Conservation (phyloP, 92 coral and sea anemone genomes). For the Meandrina meandrites region DNA sequence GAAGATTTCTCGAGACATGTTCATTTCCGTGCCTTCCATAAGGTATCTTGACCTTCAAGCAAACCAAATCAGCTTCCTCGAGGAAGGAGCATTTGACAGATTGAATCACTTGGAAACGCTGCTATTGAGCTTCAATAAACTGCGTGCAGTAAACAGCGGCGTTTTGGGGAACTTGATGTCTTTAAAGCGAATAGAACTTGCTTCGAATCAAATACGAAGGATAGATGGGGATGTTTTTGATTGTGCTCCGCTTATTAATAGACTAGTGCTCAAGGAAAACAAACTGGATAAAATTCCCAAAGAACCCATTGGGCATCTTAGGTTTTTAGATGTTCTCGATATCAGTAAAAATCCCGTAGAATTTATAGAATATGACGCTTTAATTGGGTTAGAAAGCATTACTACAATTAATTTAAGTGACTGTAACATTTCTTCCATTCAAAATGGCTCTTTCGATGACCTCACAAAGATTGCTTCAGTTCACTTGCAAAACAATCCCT, state of each 20-base stretch:
- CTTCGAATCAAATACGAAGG: constrained; percentile 45
- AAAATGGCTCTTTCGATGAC: constrained; percentile 38
- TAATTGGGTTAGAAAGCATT: constrained; percentile 42
- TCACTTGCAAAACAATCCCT: constrained; percentile 55
- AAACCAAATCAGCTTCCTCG: constrained; percentile 48
- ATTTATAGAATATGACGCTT: constrained; percentile 50
- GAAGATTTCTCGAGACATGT: constrained; percentile 48
- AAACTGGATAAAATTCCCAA: constrained; percentile 41
- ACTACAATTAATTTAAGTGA: constrained; percentile 38
- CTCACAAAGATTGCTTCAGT: constrained; percentile 34
- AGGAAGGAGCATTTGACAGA: constrained; percentile 70
- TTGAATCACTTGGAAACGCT: constrained; percentile 47
- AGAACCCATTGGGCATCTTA: constrained; percentile 20
- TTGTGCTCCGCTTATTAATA: constrained; percentile 53
- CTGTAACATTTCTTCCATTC: constrained; percentile 46
- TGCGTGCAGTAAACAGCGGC: constrained; percentile 41
- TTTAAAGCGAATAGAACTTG: constrained; percentile 52
- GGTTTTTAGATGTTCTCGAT: constrained; percentile 54
- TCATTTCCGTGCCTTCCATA: constrained; percentile 32
- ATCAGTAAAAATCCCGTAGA: constrained; percentile 59
- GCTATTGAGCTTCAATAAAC: constrained; percentile 38
- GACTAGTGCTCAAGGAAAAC: constrained; percentile 52
- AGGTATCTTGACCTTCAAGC: constrained; percentile 45
- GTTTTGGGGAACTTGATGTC: constrained; percentile 72
- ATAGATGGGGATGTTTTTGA: constrained; percentile 45